Conservation (phyloP, 2,888 invertebrate genomes). For the Neocrepidodera transversa region DNA sequence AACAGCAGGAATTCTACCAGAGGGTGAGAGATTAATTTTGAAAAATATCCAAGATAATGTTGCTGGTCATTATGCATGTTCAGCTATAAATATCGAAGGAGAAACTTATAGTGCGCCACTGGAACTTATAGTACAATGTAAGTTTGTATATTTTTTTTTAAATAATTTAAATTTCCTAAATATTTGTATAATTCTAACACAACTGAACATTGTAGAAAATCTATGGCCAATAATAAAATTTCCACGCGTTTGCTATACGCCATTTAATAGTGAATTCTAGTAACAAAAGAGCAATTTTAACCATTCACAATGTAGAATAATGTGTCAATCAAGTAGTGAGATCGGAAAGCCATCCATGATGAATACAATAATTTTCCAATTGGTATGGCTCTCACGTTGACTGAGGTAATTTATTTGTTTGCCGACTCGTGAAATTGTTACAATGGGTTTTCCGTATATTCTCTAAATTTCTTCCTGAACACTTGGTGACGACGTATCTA, state of each 20-base stretch:
- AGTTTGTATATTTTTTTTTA: slow-evolving; percentile 60
- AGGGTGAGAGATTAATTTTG: slow-evolving; percentile 72
- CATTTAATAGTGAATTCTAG: slow-evolving; percentile 25
- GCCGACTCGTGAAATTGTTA: slow-evolving; percentile 49
- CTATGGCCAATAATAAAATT: not conserved
- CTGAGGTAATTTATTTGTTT: slow-evolving; percentile 47
- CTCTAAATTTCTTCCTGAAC: slow-evolving; percentile 1
- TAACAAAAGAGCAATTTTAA: slow-evolving; percentile 39
- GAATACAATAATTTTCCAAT: slow-evolving; percentile 54
- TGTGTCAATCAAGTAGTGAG: slow-evolving; percentile 50
- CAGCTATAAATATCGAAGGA: slow-evolving; percentile 81
- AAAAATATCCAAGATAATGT: slow-evolving; percentile 73
- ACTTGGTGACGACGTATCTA: too few relatives aligned
- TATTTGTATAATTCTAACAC: too few relatives aligned
- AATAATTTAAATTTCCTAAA: too few relatives aligned
- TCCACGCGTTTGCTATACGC: slow-evolving; percentile 16
- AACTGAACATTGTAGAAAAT: not conserved
- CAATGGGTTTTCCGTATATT: slow-evolving; percentile 22
- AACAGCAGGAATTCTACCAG: slow-evolving; percentile 70
- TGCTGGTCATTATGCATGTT: slow-evolving; percentile 81
- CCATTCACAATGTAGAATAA: slow-evolving; percentile 47
- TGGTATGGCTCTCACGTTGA: slow-evolving; percentile 44
- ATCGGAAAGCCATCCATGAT: slow-evolving; percentile 45
- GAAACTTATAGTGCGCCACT: slow-evolving; percentile 79
- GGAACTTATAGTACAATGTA: slow-evolving; percentile 79